Conservation (phyloP, 2,888 invertebrate genomes). For the Cyclophora albipunctata region DNA sequence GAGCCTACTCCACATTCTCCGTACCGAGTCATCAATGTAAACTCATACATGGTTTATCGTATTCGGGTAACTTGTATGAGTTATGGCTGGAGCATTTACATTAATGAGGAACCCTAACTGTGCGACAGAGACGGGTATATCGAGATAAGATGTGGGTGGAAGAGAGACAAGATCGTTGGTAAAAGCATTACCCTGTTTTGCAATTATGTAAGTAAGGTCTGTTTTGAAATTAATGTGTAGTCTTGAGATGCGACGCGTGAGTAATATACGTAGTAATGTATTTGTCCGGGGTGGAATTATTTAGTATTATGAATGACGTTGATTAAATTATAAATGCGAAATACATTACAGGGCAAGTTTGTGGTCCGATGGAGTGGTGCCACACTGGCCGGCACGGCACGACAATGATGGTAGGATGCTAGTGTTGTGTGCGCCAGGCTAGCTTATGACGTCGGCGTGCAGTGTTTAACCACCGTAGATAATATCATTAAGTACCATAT, state of each 20-base stretch:
- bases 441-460: too few species aligned
- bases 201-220: constrained; percentile 5
- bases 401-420: too few species aligned
- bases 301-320: too few species aligned
- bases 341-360: too few species aligned
- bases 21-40: constrained; percentile 17
- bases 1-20: too few species aligned
- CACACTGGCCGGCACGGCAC: too few species aligned
- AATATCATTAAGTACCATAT: too few species aligned
- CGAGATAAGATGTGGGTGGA: constrained; percentile 1
- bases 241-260: constrained; percentile 1
- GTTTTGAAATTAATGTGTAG: constrained; percentile 4
- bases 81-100: constrained; percentile 26
- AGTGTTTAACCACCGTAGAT: too few species aligned
- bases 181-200: constrained; percentile 10
- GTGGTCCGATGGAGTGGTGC: too few species aligned
- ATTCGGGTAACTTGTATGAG: constrained; percentile 15
- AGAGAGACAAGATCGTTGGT: constrained; percentile 7
- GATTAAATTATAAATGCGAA: too few species aligned
- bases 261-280: background rate
- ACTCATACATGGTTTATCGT: constrained; percentile 1
- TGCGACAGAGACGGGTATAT: constrained; percentile 13
- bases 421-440: too few species aligned
- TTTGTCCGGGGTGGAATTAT: too few species aligned
- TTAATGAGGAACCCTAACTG: constrained; percentile 28